Evolutionary conservation across 2,113 vertebrate species (phyloP).

Genomic region (Phalacrocorax carbo): DNA sequence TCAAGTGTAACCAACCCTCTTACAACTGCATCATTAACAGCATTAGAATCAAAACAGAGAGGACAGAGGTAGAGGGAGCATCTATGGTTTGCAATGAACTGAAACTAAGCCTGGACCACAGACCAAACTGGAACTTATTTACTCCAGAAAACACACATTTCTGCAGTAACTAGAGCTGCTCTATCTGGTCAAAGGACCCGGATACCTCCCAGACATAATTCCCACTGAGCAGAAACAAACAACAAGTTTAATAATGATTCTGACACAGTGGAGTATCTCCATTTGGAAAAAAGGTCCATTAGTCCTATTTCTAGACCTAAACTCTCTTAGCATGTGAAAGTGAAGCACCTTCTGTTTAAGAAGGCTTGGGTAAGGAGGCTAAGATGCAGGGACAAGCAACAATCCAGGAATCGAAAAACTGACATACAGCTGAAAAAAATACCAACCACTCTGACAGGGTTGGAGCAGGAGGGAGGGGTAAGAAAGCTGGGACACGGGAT

Average conservation of each 20-base stretch:
- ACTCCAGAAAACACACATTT: background rate
- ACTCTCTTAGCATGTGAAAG: background rate
- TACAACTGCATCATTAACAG: background rate
- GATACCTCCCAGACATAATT: background rate
- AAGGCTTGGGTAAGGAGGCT: background rate
- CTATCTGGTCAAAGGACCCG: background rate
- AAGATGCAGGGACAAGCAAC: background rate
- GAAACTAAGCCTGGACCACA: background rate
- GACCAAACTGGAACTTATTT: background rate
- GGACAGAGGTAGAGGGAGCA: background rate
- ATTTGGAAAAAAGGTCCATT: background rate
- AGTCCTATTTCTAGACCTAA: background rate
- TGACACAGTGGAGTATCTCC: background rate
- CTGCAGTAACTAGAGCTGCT: background rate
- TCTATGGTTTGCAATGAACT: background rate
- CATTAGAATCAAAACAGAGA: background rate
- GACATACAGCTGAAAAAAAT: background rate
- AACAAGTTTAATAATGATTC: background rate
- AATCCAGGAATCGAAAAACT: background rate
- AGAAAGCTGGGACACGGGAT: fast-evolving
- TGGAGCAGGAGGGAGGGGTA: background rate
- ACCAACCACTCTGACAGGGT: background rate
- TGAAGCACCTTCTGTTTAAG: background rate
- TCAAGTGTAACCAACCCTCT: background rate
- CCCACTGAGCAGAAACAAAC: background rate